A percentile compares a stretch with the other conserved stretches of the same genome.
These are phyloP conservation scores for Lasiurus cinereus DNA, from an alignment of 2,113 vertebrate genomes.

Conservation along the genomic window DNA sequence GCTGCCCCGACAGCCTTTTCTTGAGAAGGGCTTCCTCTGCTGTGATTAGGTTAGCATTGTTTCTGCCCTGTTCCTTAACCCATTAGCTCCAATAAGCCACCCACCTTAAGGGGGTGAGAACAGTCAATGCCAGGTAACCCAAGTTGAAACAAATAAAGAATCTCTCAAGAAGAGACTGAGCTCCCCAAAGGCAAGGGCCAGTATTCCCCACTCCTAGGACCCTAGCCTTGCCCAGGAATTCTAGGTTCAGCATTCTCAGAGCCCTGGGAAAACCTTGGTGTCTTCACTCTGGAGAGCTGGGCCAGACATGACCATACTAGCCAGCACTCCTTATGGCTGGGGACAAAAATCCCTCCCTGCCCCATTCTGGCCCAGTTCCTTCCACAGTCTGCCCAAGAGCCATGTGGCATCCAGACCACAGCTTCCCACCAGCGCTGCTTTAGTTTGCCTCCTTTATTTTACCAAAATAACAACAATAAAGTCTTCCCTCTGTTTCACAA, in stretches of 20 bases:
- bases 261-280: slow-evolving; percentile 6
- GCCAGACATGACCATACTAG: slow-evolving; percentile 42
- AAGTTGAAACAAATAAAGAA: slow-evolving; percentile 18
- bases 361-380: not conserved
- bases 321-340: not conserved
- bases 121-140: not conserved
- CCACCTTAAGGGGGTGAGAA: not conserved
- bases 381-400: slow-evolving; percentile 27
- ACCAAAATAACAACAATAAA: slow-evolving; percentile 79
- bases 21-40: slow-evolving; percentile 11
- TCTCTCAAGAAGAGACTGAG: not conserved
- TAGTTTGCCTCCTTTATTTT: slow-evolving; percentile 79
- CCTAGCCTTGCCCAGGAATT: slow-evolving; percentile 12
- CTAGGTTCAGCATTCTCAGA: slow-evolving; percentile 14
- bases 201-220: not conserved
- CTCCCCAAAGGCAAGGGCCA: not conserved
- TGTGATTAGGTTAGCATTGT: slow-evolving; percentile 44
- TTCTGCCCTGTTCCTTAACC: slow-evolving; percentile 45
- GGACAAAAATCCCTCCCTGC: not conserved
- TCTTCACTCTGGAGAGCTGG: slow-evolving; percentile 41
- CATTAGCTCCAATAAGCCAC: slow-evolving; percentile 21
- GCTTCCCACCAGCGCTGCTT: slow-evolving; percentile 55
- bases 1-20: not conserved
- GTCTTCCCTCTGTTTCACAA: slow-evolving; percentile 74
- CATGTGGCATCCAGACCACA: slow-evolving; percentile 70